Base-by-base conservation (phyloP, 2,888 invertebrate species). In the Apoda limacodes region DNA sequence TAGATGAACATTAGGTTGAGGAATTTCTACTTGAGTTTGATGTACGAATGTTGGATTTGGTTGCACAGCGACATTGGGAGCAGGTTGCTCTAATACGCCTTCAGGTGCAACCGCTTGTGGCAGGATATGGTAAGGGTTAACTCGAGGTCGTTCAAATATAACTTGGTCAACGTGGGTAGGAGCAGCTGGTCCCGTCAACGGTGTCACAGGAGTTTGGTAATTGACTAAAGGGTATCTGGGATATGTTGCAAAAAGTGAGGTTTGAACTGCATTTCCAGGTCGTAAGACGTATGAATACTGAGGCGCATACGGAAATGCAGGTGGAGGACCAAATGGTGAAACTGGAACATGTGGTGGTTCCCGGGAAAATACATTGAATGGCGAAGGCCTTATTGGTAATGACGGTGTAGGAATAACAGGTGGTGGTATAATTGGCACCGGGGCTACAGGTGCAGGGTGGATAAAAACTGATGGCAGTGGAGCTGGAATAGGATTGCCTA, bases 231-330 rank as follows among this genome's bases (percentile, higher is more conserved):
- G 81, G 45, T 69, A 76, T 39, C 71, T 60, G 4, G 82, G 82
- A 32, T 69, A 82, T 2, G 69, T 71, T 0, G 80, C 80, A 25
- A 80, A 82, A 25, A 60, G 50, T 2, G 80, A 80, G 3, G 75
- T 64, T 37, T 82, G 82, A 1, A 74, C 54, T 9, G 80, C 67
- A 35, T 71, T 67, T 9, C 82, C 82, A 5, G 76, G 81, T 6
- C 75, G 64, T 6, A 82, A 54, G 1, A 72, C 56, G 36, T 76
- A 78, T 0, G 66, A 67, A 27, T 56, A 57, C 35, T 63, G 67
- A 2, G 59, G 57, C 20, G 62, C 52, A 13, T 55, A 46, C 3
- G 57, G 56, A 7, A 42, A 32, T 13, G 39, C 28, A 2, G 50
- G 51, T 12, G 46, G 40, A 9, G 40, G 44, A 9, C 39, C 13